Conservation (phyloP, 2,888 invertebrate species). For the Parnassius smintheus region DNA sequence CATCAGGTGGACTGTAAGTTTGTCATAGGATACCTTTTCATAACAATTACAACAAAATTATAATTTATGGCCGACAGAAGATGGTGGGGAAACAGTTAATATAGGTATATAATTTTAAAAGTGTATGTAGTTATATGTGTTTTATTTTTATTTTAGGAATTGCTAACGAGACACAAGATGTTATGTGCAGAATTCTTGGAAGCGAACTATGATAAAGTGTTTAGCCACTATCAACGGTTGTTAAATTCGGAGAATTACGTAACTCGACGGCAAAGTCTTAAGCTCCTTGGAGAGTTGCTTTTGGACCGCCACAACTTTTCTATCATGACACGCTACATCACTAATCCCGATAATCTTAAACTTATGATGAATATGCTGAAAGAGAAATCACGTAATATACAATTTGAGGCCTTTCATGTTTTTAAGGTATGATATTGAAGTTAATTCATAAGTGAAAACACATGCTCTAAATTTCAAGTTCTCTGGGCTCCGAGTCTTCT, state of each 20-base stretch:
- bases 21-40: no score
- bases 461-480: no score
- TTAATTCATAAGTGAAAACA: not conserved
- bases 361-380: constrained; percentile 99
- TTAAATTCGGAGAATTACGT: constrained; percentile 99
- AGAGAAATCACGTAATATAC: constrained; percentile 99
- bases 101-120: no score
- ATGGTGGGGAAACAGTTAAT: no score
- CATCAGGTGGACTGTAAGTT: no score
- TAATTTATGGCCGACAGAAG: no score
- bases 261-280: constrained; percentile 98
- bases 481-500: no score
- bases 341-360: constrained; percentile 99
- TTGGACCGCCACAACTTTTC: constrained; percentile 99
- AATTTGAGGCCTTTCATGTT: constrained; percentile 99
- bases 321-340: constrained; percentile 99
- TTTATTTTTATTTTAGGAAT: constrained; percentile 83
- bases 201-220: constrained; percentile 99
- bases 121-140: no score
- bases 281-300: constrained; percentile 97
- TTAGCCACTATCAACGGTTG: constrained; percentile 97
- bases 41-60: no score
- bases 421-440: constrained; percentile 90
- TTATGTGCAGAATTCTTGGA: constrained; percentile 99
- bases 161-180: constrained; percentile 96